Percentiles rank a stretch among this genome's conserved stretches.
phyloP scores from a whole-genome alignment of 2,113 vertebrate genomes.

The Percopsis transmontana region DNA sequence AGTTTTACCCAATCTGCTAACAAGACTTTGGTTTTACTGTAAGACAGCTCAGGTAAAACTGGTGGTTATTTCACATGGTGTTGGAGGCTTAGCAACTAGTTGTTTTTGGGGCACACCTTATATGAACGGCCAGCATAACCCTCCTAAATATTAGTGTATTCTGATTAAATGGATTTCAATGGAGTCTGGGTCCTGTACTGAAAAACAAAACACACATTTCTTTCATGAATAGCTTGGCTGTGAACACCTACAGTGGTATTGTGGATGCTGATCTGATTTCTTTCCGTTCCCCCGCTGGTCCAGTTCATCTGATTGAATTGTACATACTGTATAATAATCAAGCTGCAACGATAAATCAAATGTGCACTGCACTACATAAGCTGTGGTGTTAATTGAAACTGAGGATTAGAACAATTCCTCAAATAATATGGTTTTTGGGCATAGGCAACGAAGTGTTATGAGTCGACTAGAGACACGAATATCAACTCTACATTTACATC shows the following conservation, averaged over 20 bases:
- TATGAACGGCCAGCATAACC: slow-evolving; percentile 47
- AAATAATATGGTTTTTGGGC: slow-evolving; percentile 10
- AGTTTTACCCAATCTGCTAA: slow-evolving; percentile 53
- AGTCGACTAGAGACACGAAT: slow-evolving; percentile 1
- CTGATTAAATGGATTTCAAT: slow-evolving; percentile 40
- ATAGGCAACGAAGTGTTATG: neutral
- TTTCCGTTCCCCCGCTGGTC: slow-evolving; percentile 15
- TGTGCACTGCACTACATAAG: slow-evolving; percentile 12
- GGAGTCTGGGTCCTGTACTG: slow-evolving; percentile 18
- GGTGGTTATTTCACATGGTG: slow-evolving; percentile 61
- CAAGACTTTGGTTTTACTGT: slow-evolving; percentile 53
- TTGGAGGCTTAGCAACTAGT: slow-evolving; percentile 52
- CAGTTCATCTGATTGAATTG: slow-evolving; percentile 26
- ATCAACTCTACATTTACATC: slow-evolving; percentile 35
- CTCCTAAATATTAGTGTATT: slow-evolving; percentile 42
- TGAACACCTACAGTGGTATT: slow-evolving; percentile 34
- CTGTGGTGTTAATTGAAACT: slow-evolving; percentile 47
- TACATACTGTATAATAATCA: slow-evolving; percentile 19
- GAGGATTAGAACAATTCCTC: slow-evolving; percentile 19
- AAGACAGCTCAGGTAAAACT: slow-evolving; percentile 53
- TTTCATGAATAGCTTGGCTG: slow-evolving; percentile 31
- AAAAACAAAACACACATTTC: slow-evolving; percentile 15
- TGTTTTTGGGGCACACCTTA: slow-evolving; percentile 56
- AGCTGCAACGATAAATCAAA: slow-evolving; percentile 41
- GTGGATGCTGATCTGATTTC: slow-evolving; percentile 22